Base-by-base conservation (phyloP, 2,797 vertebrate genomes). In the Nannoperca obscura region DNA sequence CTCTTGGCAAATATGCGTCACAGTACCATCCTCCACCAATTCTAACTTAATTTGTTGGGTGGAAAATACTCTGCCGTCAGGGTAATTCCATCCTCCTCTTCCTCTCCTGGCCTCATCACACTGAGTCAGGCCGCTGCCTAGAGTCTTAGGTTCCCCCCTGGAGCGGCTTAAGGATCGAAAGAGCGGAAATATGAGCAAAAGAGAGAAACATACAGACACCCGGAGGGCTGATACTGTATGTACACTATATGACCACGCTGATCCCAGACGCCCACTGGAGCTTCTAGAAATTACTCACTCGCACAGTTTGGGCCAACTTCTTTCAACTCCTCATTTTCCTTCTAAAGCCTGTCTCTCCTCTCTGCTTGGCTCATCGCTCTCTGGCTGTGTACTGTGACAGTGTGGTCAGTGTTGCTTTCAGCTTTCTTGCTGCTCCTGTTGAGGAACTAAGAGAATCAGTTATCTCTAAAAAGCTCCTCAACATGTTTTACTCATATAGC, bases 41-140 rank as follows among this genome's bases (percentile, higher is more conserved):
- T 71, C 22, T 14, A 49, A 44, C 30, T 71, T 24, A 63, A 78
- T 65, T 42, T 80, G 53, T 47, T 74, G 53, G 61, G 60, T 85
- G 68, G 82, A 86, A 85, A 78, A 52, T 27, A 62, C 62, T 72
- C 36, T n/a, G 68, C 75, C 72, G 68, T 52, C 1, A 7, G 79
- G 55, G 88, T 90, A 86, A 91, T 89, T 92, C 77, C 76, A 89
- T 84, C 83, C 82, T 86, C 67, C 40, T 84, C 79, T 83, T 89
- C 69, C 86, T 83, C 68, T 78, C 34, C 63, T 69, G 84, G 84
- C 78, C 64, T 87, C 86, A 53, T 86, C 71, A 47, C 62, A 10
- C 70, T 11, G 74, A 74, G 66, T 78, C 84, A 54, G 64, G 60
- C 79, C 78, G 78, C 83, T 71, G 83, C 65, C 44, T 5, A 30